Conservation (phyloP, 2,113 vertebrate genomes). For the Cepphus grylle region DNA sequence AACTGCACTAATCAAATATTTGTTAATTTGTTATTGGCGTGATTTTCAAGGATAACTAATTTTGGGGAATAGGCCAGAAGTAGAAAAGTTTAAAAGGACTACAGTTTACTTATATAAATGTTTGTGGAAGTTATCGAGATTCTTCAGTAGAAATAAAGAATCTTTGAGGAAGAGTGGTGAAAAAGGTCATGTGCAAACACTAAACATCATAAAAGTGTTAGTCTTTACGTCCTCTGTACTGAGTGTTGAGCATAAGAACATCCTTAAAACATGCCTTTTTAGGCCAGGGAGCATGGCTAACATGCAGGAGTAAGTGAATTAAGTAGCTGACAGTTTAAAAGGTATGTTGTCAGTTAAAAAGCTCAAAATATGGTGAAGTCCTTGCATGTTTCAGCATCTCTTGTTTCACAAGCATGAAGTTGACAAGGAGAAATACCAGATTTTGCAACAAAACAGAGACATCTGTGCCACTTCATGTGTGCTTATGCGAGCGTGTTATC, state of each 20-base stretch:
- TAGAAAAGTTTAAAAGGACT: background rate
- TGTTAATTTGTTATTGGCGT: background rate
- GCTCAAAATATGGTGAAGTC: background rate
- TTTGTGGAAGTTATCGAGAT: background rate
- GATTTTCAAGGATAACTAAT: conserved; percentile 1
- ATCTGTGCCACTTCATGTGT: background rate
- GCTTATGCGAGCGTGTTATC: background rate
- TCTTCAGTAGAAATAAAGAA: background rate
- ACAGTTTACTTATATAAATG: background rate
- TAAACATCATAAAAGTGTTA: background rate
- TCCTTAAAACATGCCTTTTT: background rate
- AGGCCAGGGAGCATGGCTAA: background rate
- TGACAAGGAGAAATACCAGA: background rate
- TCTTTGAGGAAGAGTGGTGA: background rate
- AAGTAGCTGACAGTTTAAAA: background rate
- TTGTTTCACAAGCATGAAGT: background rate
- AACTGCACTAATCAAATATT: conserved; percentile 31
- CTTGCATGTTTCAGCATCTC: background rate
- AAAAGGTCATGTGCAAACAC: background rate
- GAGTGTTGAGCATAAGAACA: background rate
- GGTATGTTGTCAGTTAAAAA: background rate
- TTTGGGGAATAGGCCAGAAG: background rate
- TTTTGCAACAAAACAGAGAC: background rate
- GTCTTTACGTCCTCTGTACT: background rate
- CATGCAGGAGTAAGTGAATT: background rate